Percentiles rank a stretch among this genome's conserved stretches.
phyloP scores from a whole-genome alignment of 2,888 invertebrate species.

The Biston betularia region DNA sequence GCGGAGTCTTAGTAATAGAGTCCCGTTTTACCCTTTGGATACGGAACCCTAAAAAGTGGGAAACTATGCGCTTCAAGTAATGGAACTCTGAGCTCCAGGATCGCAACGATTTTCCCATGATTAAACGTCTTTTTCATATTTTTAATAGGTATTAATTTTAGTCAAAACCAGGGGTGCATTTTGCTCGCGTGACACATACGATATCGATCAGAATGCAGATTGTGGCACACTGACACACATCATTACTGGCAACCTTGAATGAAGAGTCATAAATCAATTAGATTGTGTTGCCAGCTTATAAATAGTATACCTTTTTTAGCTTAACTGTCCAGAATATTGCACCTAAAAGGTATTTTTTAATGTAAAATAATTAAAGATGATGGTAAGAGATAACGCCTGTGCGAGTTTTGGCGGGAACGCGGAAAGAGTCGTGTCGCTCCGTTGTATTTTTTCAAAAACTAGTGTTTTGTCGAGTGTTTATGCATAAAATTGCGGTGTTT shows the following conservation, averaged over 20 bases:
- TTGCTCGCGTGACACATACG: slow-evolving; percentile 47
- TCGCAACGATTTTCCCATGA: slow-evolving; percentile 10
- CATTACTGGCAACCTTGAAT: slow-evolving; percentile 44
- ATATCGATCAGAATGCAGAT: slow-evolving; percentile 55
- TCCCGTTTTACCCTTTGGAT: too few relatives aligned
- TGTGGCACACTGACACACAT: slow-evolving; percentile 57
- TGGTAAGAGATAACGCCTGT: too few relatives aligned
- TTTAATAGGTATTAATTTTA: slow-evolving; percentile 12
- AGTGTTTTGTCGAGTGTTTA: too few relatives aligned
- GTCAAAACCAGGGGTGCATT: slow-evolving; percentile 16
- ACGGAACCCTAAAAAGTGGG: too few relatives aligned
- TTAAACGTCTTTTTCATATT: neutral
- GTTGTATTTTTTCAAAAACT: too few relatives aligned
- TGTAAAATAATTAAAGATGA: too few relatives aligned
- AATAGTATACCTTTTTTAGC: slow-evolving; percentile 1
- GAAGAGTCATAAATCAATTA: slow-evolving; percentile 25
- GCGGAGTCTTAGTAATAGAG: too few relatives aligned
- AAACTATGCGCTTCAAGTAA: too few relatives aligned
- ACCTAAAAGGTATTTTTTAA: too few relatives aligned
- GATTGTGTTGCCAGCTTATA: slow-evolving; percentile 9
- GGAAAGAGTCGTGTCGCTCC: too few relatives aligned
- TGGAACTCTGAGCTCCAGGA: neutral
- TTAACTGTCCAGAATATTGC: neutral
- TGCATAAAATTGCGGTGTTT: too few relatives aligned
- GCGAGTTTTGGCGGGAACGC: too few relatives aligned